A percentile compares a stretch with the other conserved stretches of the same genome.
These are phyloP conservation scores for Alcis repandata DNA, from an alignment of 2,888 invertebrate genomes.

Conservation along the genomic window DNA sequence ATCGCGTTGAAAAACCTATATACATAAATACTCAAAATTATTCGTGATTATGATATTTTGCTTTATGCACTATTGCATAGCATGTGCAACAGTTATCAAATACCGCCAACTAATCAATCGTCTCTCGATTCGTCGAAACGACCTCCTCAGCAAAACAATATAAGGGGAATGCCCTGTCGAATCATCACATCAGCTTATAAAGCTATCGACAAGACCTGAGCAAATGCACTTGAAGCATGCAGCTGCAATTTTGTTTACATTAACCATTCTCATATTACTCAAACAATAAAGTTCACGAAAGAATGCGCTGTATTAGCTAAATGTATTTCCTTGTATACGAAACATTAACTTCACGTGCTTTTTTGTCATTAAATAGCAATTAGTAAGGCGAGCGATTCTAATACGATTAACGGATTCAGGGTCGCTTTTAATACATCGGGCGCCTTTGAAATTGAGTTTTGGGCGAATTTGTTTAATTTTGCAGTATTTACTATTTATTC, in stretches of 20 bases:
- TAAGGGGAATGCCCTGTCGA: conserved; percentile 72
- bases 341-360: conserved; percentile 12
- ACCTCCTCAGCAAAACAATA: conserved; percentile 32
- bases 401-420: conserved; percentile 26
- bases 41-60: neutral
- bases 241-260: conserved; percentile 60
- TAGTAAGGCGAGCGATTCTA: conserved; percentile 24
- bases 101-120: neutral
- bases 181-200: conserved; percentile 59
- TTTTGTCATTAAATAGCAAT: conserved; percentile 40
- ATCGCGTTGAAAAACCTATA: no score
- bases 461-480: conserved; percentile 11
- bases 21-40: neutral
- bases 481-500: neutral
- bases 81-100: conserved; percentile 1
- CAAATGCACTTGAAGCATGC: conserved; percentile 54
- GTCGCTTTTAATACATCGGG: conserved; percentile 13
- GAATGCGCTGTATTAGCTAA: conserved; percentile 38
- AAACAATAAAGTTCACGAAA: conserved; percentile 38
- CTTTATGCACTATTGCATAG: neutral
- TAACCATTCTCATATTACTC: conserved; percentile 60
- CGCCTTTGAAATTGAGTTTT: neutral
- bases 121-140: conserved; percentile 22
- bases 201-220: conserved; percentile 48
- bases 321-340: conserved; percentile 20